Base-by-base conservation (phyloP, 2,113 vertebrate genomes). In the Dipodomys merriami region DNA sequence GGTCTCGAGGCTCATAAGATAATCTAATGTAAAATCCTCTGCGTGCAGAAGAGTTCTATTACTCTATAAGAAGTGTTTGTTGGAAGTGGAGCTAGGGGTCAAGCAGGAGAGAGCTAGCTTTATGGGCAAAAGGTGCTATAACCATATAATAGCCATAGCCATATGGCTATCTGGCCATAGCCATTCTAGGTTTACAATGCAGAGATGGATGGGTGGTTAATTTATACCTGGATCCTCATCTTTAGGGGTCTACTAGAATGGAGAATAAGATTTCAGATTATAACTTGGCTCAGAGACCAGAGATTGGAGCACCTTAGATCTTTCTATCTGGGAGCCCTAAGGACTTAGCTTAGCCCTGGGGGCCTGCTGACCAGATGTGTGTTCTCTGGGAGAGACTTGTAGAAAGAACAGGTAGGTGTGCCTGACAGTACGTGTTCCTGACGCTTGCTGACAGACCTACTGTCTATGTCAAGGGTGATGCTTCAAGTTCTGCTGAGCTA, bases 181-280 rank as follows among this genome's bases (percentile, higher is more conserved):
- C 15, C 83, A 80, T 25, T 84, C 80, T 76, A 79, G 39, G 87
- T n/a, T 95, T 57, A 71, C 22, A 39, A 7, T 92, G 18, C 67
- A 65, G 15, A 60, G 53, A 73, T 76, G 62, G 84, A 76, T 53
- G 25, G 6, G 27, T 91, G 44, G 30, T 18, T 57, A 57, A 64
- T 77, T 86, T 87, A 5, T 2, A 12, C 6, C n/a, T 78, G 87
- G 77, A 35, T 83, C 22, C 35, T 35, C 16, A 69, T 87, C 29
- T 73, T 3, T 2, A 33, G 86, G 35, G 18, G 20, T 69, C 18
- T 15, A 91, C 74, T 88, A 92, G 62, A 93, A 84, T 62, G 27
- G 80, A 49, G 74, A 76, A 88, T 92, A 64, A 62, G 35, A 77
- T 91, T 94, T 84, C 53, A 64, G 46, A 68, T 95, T 95, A 71